Base-by-base conservation (phyloP, 2,797 vertebrate genomes). In the Cuculus canorus region DNA sequence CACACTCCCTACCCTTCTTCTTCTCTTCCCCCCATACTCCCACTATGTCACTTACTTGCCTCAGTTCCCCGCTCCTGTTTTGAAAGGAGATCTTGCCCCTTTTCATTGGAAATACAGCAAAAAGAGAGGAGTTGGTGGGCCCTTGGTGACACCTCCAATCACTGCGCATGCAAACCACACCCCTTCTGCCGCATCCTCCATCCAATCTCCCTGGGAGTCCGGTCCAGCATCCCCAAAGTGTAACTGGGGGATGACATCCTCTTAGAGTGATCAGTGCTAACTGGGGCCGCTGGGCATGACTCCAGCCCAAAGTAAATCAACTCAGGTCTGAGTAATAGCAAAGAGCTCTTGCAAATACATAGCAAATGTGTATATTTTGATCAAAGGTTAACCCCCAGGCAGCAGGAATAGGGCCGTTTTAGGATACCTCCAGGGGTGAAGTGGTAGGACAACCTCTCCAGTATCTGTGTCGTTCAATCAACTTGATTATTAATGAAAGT, bases 1-100 rank as follows among this genome's bases (percentile, higher is more conserved):
- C 0, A 0, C 37, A 45, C 4, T 16, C 25, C 17, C 60, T 77
- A 10, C 21, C 6, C 32, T 45, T 28, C 22, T 73, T 52, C 16
- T 32, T 41, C 33, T 73, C 16, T 47, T 66, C 18, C 41, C 19
- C 2, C n/a, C n/a, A 4, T 5, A 10, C n/a, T 56, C 41, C 17
- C 33, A 30, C 33, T 32, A 19, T 3, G 15, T 11, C 1, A 9
- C 15, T 7, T 28, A 45, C 73, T 77, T 72, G 53, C 53, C 37
- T 32, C 70, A 56, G 35, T 50, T 57, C 75, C 32, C 39, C 50
- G 25, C 32, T 63, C 39, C 53, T 66, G 24, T 71, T 87, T 45
- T 37, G 65, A 84, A 61, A 77, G 57, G 24, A 79, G 5, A 60
- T 35, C 21, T 84, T 5, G 1, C 25, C 16, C 30, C 17, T 59